Percentiles rank a stretch among this genome's conserved stretches.
Evolutionary conservation across 2,113 vertebrate genomes (phyloP).

Genomic region (Cyprinodon variegatus): DNA sequence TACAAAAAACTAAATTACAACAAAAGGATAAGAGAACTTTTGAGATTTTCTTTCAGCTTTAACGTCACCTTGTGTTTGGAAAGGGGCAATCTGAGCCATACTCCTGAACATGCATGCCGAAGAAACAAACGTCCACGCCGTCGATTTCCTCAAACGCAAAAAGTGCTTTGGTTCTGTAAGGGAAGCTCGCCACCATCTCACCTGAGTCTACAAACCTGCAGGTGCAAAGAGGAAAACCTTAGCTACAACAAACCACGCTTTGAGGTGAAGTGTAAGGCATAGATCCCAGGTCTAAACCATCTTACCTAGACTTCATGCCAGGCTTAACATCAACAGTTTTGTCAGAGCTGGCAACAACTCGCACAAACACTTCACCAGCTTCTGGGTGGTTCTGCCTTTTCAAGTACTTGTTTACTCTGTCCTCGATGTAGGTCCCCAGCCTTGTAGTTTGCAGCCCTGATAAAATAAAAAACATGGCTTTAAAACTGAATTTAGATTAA

Average conservation of each 20-base stretch:
- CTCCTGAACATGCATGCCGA: constrained; percentile 98
- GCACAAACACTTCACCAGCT: constrained; percentile 96
- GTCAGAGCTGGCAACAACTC: constrained; percentile 97
- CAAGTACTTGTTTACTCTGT: constrained; percentile 97
- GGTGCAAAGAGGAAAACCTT: constrained; percentile 15
- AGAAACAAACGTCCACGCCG: constrained; percentile 97
- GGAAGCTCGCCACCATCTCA: constrained; percentile 95
- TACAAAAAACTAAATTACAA: not conserved
- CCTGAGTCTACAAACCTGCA: constrained; percentile 95
- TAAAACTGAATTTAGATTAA: not conserved
- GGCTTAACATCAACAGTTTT: constrained; percentile 97
- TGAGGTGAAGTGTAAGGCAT: not conserved
- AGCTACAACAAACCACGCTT: not conserved
- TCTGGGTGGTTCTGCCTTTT: constrained; percentile 97
- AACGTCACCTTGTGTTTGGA: constrained; percentile 93
- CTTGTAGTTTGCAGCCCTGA: constrained; percentile 91
- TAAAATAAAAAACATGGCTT: not conserved
- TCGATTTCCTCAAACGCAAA: constrained; percentile 99
- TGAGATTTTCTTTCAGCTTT: not conserved
- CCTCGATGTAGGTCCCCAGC: constrained; percentile 94
- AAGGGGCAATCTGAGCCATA: constrained; percentile 95
- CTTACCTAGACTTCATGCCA: constrained; percentile 97
- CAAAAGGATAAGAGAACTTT: not conserved
- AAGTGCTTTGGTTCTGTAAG: constrained; percentile 99
- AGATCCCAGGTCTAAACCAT: not conserved